Evolutionary conservation across 1,140 invertebrate species (phyloP), one percentile per base, ranked within the genome.

Genomic region (Antheraea mylitta): DNA sequence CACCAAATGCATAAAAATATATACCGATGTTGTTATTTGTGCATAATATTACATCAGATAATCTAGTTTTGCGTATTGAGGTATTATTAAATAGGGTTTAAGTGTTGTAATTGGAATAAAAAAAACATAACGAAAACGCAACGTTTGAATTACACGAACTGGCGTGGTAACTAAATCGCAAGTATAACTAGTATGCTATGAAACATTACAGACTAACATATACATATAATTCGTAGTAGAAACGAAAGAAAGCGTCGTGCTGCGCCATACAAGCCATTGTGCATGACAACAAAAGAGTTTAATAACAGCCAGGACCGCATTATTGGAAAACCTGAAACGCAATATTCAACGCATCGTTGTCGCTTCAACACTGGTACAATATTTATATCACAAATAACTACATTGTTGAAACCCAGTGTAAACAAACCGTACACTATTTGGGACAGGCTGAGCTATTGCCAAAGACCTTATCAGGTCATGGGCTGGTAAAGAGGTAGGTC

Each of bases 271-370:
- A 53, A 13, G 73, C 66, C 61, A 78, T 78, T 78, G 76, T 78
- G 61, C 18, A 38, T 18, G 62, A 45, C 67, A 78, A 77, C 71
- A 78, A 78, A 78, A 71, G 73, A 78, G 67, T 77, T 77, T 75
- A 75, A 77, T 77, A 75, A 77, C 69, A 53, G 68, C 61, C 53
- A 67, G 58, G 60, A 68, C 70, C 30, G 64, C 65, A 71, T 64
- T 70, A 67, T 63, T 71, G 67, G 66, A 63, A 71, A 68, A 18
- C 62, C 66, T 72, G 69, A 71, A 78, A 71, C 72, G 73, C 73
- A 71, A 75, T 73, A 73, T 73, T 70, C 67, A 71, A 75, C 66
- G 64, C 60, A 58, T 37, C 37, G 22, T 63, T 37, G 30, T n/a
- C 18, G 13, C 30, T 22, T 37, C 22, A 63, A 53, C 16, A 53